Evolutionary conservation across 2,797 vertebrate genomes (phyloP).

Genomic region (Schizopygopsis pylzovi): DNA sequence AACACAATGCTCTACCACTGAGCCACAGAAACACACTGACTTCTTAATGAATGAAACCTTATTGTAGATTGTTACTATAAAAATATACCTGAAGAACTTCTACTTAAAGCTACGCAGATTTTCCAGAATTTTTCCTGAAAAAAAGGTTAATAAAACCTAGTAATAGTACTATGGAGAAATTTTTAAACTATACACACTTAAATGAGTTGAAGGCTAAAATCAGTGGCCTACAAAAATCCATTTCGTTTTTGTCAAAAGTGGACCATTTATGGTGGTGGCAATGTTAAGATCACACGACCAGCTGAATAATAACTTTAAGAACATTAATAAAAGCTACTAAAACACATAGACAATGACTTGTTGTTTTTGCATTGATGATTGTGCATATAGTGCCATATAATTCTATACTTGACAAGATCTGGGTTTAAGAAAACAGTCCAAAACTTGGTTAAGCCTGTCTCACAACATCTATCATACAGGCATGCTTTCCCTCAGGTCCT

Average conservation of each 20-base stretch:
- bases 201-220: not conserved
- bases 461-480: not conserved
- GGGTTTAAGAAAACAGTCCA: not conserved
- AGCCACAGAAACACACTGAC: no score
- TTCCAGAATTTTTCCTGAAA: not conserved
- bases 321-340: not conserved
- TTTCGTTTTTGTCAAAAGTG: not conserved
- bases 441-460: not conserved
- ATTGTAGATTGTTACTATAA: not conserved
- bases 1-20: no score
- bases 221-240: not conserved
- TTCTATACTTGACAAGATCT: not conserved
- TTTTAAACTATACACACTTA: not conserved
- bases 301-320: not conserved
- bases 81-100: not conserved
- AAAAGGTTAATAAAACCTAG: not conserved
- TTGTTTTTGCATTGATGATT: not conserved
- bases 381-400: not conserved
- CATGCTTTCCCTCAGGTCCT: constrained; percentile 79
- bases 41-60: not conserved
- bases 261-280: not conserved
- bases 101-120: not conserved
- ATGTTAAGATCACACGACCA: not conserved
- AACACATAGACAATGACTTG: not conserved
- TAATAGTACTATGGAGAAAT: not conserved